Conservation (phyloP, 92 coral and sea anemone species). For the Zoanthus gigantus region DNA sequence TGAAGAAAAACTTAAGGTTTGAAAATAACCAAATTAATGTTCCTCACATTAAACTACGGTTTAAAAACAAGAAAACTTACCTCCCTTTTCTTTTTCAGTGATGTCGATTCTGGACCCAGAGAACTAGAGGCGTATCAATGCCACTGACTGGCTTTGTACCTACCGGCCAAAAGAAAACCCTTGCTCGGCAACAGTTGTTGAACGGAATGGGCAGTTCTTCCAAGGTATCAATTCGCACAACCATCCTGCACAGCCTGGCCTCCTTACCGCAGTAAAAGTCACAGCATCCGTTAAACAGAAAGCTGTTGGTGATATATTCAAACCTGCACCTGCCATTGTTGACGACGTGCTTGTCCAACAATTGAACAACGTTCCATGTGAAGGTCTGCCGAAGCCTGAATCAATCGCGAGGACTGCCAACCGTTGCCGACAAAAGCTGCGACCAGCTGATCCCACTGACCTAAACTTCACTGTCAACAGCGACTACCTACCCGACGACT, state of each 20-base stretch:
- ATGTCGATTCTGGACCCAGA: background rate
- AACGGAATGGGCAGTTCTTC: constrained; percentile 18
- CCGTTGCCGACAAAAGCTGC: background rate
- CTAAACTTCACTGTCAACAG: background rate
- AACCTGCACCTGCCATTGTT: constrained; percentile 7
- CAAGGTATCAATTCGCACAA: background rate
- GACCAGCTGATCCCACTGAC: background rate
- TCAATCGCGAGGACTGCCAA: background rate
- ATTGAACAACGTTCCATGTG: too few relatives aligned
- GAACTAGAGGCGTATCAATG: background rate
- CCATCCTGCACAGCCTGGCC: constrained; percentile 18
- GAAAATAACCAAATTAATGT: background rate
- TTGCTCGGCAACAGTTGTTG: constrained; percentile 6
- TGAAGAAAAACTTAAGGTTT: background rate
- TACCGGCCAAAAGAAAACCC: constrained; percentile 21
- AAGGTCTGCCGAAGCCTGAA: background rate
- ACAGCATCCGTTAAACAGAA: constrained; percentile 25
- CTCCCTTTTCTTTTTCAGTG: constrained; percentile 1
- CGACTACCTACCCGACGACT: background rate
- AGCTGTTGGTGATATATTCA: background rate
- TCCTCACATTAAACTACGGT: background rate
- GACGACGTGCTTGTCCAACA: background rate
- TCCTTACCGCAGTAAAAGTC: background rate
- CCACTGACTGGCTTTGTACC: constrained; percentile 20
- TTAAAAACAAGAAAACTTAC: constrained; percentile 5